Evolutionary conservation across 1,140 invertebrate genomes (phyloP).

Genomic region (Lasioglossum baleicum): DNA sequence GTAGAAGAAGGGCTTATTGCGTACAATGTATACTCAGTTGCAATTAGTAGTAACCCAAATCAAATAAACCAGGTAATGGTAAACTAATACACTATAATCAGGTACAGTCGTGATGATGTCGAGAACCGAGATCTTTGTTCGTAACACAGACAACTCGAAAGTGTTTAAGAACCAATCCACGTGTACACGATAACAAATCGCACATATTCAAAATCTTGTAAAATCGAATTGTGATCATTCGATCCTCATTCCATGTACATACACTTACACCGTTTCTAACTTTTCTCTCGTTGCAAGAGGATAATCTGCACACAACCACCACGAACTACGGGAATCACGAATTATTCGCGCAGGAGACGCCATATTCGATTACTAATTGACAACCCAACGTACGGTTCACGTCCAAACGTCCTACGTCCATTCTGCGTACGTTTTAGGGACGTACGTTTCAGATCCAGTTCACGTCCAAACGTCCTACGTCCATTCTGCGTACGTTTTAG

Average conservation of each 20-base stretch:
- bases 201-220: no score
- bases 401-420: no score
- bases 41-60: not conserved
- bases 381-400: no score
- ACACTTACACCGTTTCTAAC: not conserved
- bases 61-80: slow-evolving; percentile 20
- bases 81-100: slow-evolving; percentile 25
- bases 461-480: no score
- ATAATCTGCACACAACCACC: no score
- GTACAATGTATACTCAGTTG: not conserved
- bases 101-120: not conserved
- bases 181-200: no score
- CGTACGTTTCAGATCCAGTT: no score
- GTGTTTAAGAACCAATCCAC: no score
- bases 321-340: not conserved
- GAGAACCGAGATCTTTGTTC: not conserved
- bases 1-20: slow-evolving; percentile 1
- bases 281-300: not conserved
- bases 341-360: slow-evolving; percentile 10
- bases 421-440: no score
- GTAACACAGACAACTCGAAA: not conserved
- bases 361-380: slow-evolving; percentile 21
- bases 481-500: no score
- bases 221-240: no score
- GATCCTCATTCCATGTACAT: no score